Evolutionary conservation across 2,797 vertebrate genomes (phyloP).

Genomic region (Myotis findleyi): DNA sequence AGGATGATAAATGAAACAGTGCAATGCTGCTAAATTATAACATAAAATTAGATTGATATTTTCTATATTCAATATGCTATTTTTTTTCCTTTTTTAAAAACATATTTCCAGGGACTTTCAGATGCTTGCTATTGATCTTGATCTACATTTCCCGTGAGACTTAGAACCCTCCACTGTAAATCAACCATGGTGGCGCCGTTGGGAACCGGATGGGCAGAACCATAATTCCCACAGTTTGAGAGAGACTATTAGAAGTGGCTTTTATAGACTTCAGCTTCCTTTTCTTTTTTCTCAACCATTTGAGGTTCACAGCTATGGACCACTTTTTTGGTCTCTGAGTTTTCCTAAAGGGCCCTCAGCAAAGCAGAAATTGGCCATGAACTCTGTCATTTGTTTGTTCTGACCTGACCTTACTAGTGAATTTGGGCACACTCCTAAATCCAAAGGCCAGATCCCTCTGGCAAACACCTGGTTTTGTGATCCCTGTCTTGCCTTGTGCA

Average conservation of each 20-base stretch:
- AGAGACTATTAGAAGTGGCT: neutral
- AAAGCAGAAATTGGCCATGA: neutral
- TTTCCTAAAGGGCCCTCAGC: neutral
- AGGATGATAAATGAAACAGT: neutral
- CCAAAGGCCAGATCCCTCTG: neutral
- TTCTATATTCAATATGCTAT: neutral
- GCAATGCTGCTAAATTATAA: neutral
- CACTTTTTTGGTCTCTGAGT: neutral
- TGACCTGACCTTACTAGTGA: neutral
- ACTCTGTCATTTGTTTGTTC: neutral
- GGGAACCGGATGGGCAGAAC: neutral
- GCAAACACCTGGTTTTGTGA: neutral
- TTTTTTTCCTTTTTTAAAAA: neutral
- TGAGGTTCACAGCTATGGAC: neutral
- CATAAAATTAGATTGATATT: neutral
- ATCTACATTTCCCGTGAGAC: neutral
- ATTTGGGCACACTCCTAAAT: neutral
- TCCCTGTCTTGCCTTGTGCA: neutral
- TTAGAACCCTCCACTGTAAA: neutral
- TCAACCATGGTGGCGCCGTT: accelerated
- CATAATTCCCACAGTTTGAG: neutral
- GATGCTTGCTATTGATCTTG: neutral
- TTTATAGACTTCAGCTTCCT: neutral
- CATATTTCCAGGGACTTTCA: neutral
- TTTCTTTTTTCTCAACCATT: neutral